These are phyloP conservation scores for Drosophila bocqueti DNA, from an alignment of 1,140 invertebrate genomes.

Conservation along the genomic window DNA sequence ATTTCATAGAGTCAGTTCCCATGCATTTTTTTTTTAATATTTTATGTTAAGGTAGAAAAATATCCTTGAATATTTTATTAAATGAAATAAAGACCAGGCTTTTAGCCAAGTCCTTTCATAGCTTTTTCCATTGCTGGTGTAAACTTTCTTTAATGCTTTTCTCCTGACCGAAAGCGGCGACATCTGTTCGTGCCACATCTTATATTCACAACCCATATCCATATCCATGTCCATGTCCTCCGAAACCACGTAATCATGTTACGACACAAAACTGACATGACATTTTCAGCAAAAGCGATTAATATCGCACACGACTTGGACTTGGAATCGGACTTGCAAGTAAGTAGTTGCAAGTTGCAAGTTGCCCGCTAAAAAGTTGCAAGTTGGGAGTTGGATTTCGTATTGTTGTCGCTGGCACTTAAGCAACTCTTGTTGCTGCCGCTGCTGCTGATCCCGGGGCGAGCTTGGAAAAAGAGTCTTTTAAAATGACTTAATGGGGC, in stretches of 20 bases:
- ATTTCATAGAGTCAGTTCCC: constrained; percentile 5
- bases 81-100: not conserved
- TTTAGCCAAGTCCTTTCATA: not conserved
- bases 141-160: not conserved
- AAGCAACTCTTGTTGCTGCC: constrained; percentile 23
- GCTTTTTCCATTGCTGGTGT: not conserved
- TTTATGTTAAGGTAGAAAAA: not conserved
- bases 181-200: constrained; percentile 40
- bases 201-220: constrained; percentile 30
- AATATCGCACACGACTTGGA: constrained; percentile 80
- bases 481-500: constrained; percentile 84
- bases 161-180: constrained; percentile 16
- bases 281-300: constrained; percentile 83
- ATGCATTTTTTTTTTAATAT: not conserved
- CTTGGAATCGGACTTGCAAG: constrained; percentile 29
- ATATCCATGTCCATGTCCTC: constrained; percentile 36
- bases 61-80: not conserved
- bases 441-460: constrained; percentile 38
- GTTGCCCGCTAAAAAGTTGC: constrained; percentile 20
- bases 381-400: constrained; percentile 49
- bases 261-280: constrained; percentile 83
- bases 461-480: constrained; percentile 58
- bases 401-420: constrained; percentile 57
- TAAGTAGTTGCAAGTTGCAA: constrained; percentile 37
- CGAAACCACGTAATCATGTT: constrained; percentile 77